phyloP scores from a whole-genome alignment of 2,888 invertebrate species.

The Loripinus fragilis region DNA sequence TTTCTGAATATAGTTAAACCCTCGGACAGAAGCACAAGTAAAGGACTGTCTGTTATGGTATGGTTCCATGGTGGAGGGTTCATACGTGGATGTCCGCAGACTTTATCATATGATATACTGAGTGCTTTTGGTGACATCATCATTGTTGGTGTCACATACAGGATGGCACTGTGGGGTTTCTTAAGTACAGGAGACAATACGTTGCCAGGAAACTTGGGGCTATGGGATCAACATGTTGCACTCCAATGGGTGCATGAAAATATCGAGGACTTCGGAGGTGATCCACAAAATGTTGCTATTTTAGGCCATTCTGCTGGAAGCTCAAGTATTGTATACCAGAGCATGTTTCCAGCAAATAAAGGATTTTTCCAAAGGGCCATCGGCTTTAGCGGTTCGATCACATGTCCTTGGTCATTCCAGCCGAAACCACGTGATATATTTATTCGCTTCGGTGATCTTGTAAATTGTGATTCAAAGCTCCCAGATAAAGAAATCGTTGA shows the following conservation, averaged over 20 bases:
- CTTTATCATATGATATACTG: conserved; percentile 25
- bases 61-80: conserved; percentile 98
- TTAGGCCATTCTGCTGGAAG: conserved; percentile 76
- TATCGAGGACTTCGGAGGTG: conserved; percentile 85
- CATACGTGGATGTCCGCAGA: conserved; percentile 92
- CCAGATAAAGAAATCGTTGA: conserved; percentile 3
- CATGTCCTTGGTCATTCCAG: conserved; percentile 60
- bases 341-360: conserved; percentile 65
- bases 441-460: background rate
- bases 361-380: conserved; percentile 70
- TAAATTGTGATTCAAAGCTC: conserved; percentile 12
- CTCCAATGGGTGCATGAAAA: conserved; percentile 97
- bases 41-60: conserved; percentile 89
- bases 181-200: conserved; percentile 91
- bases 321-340: conserved; percentile 61
- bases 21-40: background rate
- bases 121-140: conserved; percentile 84
- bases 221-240: conserved; percentile 97
- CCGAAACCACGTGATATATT: conserved; percentile 33
- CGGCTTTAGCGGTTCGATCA: conserved; percentile 66
- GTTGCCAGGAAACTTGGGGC: conserved; percentile 94
- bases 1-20: conserved; percentile 98
- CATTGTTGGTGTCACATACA: conserved; percentile 97
- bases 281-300: conserved; percentile 67
- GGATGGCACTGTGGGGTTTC: conserved; percentile 96